These are phyloP conservation scores for Amblyjoppa proteus DNA, from an alignment of 2,888 invertebrate species.

Conservation along the genomic window DNA sequence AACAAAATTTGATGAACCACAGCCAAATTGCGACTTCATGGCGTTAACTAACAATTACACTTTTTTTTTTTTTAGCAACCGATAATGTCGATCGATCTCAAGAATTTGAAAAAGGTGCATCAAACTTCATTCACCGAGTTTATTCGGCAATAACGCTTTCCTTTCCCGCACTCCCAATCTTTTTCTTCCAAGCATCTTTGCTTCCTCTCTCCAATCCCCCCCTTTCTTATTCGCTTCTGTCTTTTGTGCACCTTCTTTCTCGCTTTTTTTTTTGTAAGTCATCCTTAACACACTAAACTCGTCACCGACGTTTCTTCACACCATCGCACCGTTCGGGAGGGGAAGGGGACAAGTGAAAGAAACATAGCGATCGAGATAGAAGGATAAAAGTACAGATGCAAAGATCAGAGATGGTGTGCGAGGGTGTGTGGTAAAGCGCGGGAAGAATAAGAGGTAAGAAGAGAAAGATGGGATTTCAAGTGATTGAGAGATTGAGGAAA, in stretches of 20 bases:
- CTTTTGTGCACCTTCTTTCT: slow-evolving; percentile 48
- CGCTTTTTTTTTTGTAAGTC: not conserved
- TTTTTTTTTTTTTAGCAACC: slow-evolving; percentile 32
- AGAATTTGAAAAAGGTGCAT: slow-evolving; percentile 55
- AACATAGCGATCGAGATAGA: slow-evolving; percentile 44
- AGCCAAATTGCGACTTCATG: slow-evolving; percentile 61
- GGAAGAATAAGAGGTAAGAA: slow-evolving; percentile 55
- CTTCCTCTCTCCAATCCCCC: slow-evolving; percentile 2
- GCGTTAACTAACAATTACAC: slow-evolving; percentile 34
- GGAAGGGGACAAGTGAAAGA: slow-evolving; percentile 36
- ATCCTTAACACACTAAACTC: slow-evolving; percentile 22
- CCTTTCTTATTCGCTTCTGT: not conserved
- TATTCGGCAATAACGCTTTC: slow-evolving; percentile 21
- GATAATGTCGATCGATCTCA: slow-evolving; percentile 25
- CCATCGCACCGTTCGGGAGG: slow-evolving; percentile 15
- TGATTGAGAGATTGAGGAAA: slow-evolving; percentile 45
- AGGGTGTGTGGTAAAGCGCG: slow-evolving; percentile 33
- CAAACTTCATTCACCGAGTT: slow-evolving; percentile 65
- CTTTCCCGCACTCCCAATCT: slow-evolving; percentile 1
- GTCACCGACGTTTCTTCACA: slow-evolving; percentile 24
- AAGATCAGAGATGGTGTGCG: slow-evolving; percentile 53
- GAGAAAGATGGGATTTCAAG: slow-evolving; percentile 71
- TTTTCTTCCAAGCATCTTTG: not conserved
- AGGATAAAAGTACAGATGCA: slow-evolving; percentile 23
- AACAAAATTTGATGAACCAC: slow-evolving; percentile 79